Base-by-base conservation (phyloP, 2,113 vertebrate genomes). In the Chascanopsetta lugubris region DNA sequence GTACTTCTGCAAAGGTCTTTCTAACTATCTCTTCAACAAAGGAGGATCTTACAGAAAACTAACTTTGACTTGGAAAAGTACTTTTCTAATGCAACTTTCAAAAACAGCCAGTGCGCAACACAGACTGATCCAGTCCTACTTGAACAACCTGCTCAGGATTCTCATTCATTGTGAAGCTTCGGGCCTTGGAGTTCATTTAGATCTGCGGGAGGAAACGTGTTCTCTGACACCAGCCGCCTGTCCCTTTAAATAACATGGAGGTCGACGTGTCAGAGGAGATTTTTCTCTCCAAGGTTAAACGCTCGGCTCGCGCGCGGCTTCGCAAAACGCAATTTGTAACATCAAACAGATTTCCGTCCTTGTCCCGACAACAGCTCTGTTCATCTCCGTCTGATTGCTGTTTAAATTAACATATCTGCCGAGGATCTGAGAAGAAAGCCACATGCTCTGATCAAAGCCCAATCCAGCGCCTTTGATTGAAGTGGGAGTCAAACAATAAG, bases 341-440 rank as follows among this genome's bases (percentile, higher is more conserved):
- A 81, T 85, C 71, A 85, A 69, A 22, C 83, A 48, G 67, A 48
- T 61, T 63, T 22, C n/a, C 20, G 61, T 66, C 36, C 77, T 75
- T 59, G 66, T 36, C 43, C 34, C 1, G 32, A 8, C 9, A 11
- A 11, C 32, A 11, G 32, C 29, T 49, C 40, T 51, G 20, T 43
- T 64, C 60, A 22, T 26, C 22, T 22, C 21, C 21, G 56, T n/a
- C n/a, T 57, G 5, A 57, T 34, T 27, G 27, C 53, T 43, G 61
- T 59, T 77, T 46, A 36, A 85, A 80, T 72, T 25, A 73, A 54
- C 63, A 80, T 47, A 65, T 72, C 32, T 63, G 70, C 40, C 51
- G 30, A 36, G 59, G 24, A 62, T 62, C 18, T 73, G 26, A 65
- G 61, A 48, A 6, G 21, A 72, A 61, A 58, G 45, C 54, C 61